Evolutionary conservation across 2,888 invertebrate species (phyloP).

Genomic region (Chrysomela aeneicollis): DNA sequence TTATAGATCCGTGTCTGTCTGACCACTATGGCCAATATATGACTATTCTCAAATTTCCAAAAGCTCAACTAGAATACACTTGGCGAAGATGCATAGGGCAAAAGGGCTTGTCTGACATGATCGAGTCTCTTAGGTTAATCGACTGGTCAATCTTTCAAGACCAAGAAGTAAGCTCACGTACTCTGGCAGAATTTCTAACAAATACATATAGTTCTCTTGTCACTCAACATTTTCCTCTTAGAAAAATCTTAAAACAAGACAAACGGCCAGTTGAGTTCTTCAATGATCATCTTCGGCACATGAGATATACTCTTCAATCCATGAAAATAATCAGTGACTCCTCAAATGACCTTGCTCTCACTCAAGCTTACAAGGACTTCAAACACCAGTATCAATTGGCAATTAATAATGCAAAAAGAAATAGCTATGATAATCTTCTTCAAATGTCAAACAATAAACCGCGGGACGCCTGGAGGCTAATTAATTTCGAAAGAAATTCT

Average conservation of each 20-base stretch:
- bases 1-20: conserved; percentile 4
- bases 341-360: not conserved
- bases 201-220: conserved; percentile 6
- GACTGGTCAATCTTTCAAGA: not conserved
- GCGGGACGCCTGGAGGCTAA: conserved; percentile 14
- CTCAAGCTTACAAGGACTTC: not conserved
- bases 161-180: not conserved
- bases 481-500: conserved; percentile 6
- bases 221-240: not conserved
- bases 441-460: conserved; percentile 2
- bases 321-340: conserved; percentile 2
- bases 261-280: conserved; percentile 5
- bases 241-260: not conserved
- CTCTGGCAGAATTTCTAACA: not conserved
- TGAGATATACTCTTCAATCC: not conserved
- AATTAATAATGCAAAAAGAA: conserved; percentile 11
- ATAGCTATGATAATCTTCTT: conserved; percentile 7
- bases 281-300: conserved; percentile 1
- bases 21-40: not conserved
- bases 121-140: not conserved
- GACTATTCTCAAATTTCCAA: not conserved
- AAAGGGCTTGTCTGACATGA: not conserved
- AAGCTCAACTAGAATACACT: not conserved
- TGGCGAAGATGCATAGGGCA: not conserved
- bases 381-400: conserved; percentile 9